A percentile compares a stretch with the other conserved stretches of the same genome.
Conservation (phyloP, 2,113 vertebrate species). For the Hucho hucho region DNA sequence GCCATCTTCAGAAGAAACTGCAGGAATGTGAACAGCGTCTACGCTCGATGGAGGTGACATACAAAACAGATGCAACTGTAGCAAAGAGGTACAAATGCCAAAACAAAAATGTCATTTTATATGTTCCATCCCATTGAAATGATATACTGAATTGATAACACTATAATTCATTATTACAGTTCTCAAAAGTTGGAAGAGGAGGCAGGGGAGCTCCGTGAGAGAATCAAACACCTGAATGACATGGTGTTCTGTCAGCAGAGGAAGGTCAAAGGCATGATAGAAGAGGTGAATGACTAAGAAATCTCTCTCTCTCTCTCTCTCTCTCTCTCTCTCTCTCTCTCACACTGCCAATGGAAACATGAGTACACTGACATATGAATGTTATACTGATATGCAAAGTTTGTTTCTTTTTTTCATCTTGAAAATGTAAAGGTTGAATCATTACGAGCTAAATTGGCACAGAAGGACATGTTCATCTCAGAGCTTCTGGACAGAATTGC, state of each 20-base stretch:
- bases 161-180: conserved; percentile 58
- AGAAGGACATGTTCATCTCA: conserved; percentile 93
- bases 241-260: conserved; percentile 99
- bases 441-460: conserved; percentile 85
- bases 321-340: not conserved
- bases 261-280: conserved; percentile 97
- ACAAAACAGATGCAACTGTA: conserved; percentile 56
- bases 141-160: not conserved
- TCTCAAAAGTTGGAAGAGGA: conserved; percentile 82
- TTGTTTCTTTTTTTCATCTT: not conserved
- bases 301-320: not conserved
- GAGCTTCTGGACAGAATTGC: conserved; percentile 95
- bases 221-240: conserved; percentile 94
- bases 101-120: not conserved
- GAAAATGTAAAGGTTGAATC: conserved; percentile 79
- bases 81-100: conserved; percentile 73
- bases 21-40: conserved; percentile 83
- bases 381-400: not conserved
- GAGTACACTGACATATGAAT: not conserved
- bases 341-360: not conserved
- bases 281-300: conserved; percentile 81
- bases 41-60: conserved; percentile 67
- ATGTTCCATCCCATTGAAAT: not conserved
- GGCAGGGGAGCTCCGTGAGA: conserved; percentile 82
- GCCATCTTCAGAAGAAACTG: conserved; percentile 83